Evolutionary conservation across 1,140 invertebrate species (phyloP), one percentile per base, ranked within the genome.

Genomic region (Polypedilum vanderplanki): DNA sequence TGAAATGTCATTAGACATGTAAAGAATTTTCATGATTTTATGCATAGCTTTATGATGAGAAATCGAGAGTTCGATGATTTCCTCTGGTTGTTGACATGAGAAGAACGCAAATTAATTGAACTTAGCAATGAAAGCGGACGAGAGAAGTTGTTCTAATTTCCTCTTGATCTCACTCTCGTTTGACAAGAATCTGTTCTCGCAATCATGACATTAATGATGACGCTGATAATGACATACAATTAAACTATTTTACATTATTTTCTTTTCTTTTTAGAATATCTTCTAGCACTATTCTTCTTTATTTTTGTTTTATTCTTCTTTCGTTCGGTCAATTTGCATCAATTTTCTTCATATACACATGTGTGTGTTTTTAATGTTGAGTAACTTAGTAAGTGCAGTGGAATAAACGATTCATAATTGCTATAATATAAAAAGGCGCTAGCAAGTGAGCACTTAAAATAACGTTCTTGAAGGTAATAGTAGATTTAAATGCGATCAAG

Each of bases 81-180:
- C 5, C 24, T 33, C 41, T 57, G 46, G 46, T 57, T 57, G 15
- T 57, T 57, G 46, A 57, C 46, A 57, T 15, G 12, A 57, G 24
- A 57, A 57, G 46, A 1, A 46, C 41, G 7, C 46, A 57, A 57
- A 57, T 57, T 57, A 57, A 15, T 57, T 12, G n/a, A 57, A 57
- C 9, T 57, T 1, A 57, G n/a, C 24, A 33, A n/a, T n/a, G n/a
- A n/a, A 33, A 33, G 24, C 46, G 12, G 46, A 57, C 46, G n/a
- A 57, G 10, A 57, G 15, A 12, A 12, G n/a, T n/a, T 57, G 46
- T 57, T 57, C 46, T 57, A 57, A 57, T 57, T 57, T 57, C 46
- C 46, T 57, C n/a, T 57, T 12, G n/a, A 57, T n/a, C 46, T 57
- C 46, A 57, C 46, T 57, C 46, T 57, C 46, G 46, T 57, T 57